Conservation (phyloP, 2,888 invertebrate genomes). For the Archaeoteleia sp. region DNA sequence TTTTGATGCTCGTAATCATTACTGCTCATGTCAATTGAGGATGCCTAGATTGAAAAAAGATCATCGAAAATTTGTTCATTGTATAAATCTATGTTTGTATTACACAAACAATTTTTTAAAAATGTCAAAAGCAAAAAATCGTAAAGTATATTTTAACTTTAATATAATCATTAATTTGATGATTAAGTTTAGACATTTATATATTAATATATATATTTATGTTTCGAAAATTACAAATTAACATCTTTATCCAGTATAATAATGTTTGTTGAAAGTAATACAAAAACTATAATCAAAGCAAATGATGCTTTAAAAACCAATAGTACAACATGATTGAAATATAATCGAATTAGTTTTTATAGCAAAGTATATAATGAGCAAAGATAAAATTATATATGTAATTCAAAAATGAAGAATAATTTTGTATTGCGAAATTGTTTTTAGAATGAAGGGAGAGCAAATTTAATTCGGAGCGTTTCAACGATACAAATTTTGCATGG, state of each 20-base stretch:
- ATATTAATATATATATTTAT: too few species aligned
- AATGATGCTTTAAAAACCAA: conserved; percentile 19
- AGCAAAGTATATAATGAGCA: conserved; percentile 16
- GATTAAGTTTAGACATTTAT: too few species aligned
- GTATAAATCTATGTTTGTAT: conserved; percentile 35
- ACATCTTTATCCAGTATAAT: too few species aligned
- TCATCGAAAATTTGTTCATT: conserved; percentile 47
- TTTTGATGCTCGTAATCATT: conserved; percentile 54
- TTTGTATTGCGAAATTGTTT: conserved; percentile 13
- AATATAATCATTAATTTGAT: too few species aligned
- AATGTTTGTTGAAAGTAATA: too few species aligned
- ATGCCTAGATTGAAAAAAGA: conserved; percentile 52
- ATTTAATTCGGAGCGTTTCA: conserved; percentile 22
- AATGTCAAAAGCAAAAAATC: too few species aligned
- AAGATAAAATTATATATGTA: conserved; percentile 8
- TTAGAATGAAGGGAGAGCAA: conserved; percentile 19
- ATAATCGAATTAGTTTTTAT: conserved; percentile 40
- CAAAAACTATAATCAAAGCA: too few species aligned
- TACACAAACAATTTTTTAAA: too few species aligned
- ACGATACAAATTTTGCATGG: conserved; percentile 28
- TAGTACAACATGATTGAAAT: conserved; percentile 28
- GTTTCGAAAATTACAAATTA: too few species aligned
- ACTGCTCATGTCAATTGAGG: conserved; percentile 58
- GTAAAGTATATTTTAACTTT: too few species aligned
- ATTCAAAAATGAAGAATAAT: conserved; percentile 22